Evolutionary conservation across 53 echinoderm and acorn worm species (phyloP).

Genomic region (Temnopleurus reevesii): DNA sequence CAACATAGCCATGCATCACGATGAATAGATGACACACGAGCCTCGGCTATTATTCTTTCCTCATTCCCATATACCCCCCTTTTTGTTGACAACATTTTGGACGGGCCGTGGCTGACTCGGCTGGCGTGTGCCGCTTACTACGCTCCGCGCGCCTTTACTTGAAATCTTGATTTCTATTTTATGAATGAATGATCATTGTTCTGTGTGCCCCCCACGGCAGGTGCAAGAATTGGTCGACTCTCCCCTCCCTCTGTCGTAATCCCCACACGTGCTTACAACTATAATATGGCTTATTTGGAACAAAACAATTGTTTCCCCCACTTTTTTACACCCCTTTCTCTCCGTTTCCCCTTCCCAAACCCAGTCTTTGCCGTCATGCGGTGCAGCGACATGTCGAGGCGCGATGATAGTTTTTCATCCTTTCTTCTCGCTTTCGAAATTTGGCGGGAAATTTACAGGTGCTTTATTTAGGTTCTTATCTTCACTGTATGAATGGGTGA

Average conservation of each 20-base stretch:
- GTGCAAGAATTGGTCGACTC: constrained; percentile 10
- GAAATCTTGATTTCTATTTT: constrained; percentile 34
- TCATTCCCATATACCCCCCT: neutral
- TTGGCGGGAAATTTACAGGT: constrained; percentile 53
- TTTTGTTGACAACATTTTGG: constrained; percentile 13
- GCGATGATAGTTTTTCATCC: constrained; percentile 21
- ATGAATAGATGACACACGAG: constrained; percentile 38
- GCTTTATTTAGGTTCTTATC: neutral
- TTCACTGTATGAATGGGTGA: neutral
- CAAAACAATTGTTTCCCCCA: constrained; percentile 12
- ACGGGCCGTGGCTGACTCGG: neutral
- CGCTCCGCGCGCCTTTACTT: neutral
- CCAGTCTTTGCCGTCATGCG: neutral
- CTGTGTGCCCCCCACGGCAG: neutral
- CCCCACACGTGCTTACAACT: constrained; percentile 31
- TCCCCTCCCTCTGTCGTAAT: constrained; percentile 17
- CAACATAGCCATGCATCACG: constrained; percentile 20
- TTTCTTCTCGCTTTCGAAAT: constrained; percentile 37
- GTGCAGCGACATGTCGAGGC: neutral
- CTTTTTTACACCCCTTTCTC: constrained; percentile 21
- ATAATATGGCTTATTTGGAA: constrained; percentile 40
- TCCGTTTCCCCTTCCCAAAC: neutral
- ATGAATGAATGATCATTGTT: constrained; percentile 40
- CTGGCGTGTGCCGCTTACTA: neutral
- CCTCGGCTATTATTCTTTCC: neutral